A percentile compares a stretch with the other conserved stretches of the same genome.
Evolutionary conservation across 2,888 invertebrate species (phyloP).

Genomic region (Operophtera brumata): DNA sequence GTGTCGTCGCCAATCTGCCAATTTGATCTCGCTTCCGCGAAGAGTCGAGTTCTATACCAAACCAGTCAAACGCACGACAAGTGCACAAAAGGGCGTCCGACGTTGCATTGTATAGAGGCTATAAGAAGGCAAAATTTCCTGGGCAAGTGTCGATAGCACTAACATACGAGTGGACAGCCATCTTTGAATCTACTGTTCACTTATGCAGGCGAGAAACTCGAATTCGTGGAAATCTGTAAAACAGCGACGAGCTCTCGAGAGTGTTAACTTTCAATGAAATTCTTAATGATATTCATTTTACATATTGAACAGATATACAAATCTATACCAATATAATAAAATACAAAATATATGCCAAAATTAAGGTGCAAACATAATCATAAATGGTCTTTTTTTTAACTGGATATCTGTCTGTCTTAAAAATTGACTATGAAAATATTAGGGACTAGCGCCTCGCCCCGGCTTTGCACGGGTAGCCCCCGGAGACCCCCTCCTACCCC

Average conservation of each 20-base stretch:
- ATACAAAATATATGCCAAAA: no score
- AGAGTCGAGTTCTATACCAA: constrained; percentile 55
- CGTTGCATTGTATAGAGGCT: constrained; percentile 58
- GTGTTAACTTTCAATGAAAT: constrained; percentile 21
- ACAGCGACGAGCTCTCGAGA: constrained; percentile 40
- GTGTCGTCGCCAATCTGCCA: constrained; percentile 59
- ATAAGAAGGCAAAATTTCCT: constrained; percentile 54
- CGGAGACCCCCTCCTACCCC: no score
- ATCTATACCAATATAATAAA: no score
- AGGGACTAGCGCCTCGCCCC: no score
- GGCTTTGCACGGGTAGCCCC: no score
- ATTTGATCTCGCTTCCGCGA: constrained; percentile 65
- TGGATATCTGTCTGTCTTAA: no score
- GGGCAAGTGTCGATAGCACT: constrained; percentile 43
- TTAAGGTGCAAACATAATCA: no score
- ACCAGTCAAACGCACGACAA: constrained; percentile 66
- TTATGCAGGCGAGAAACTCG: constrained; percentile 55
- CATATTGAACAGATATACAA: constrained; percentile 14
- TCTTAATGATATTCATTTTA: constrained; percentile 20
- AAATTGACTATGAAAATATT: no score
- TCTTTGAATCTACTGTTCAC: constrained; percentile 54
- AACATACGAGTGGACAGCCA: constrained; percentile 45
- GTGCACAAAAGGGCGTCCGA: constrained; percentile 61
- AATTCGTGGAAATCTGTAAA: constrained; percentile 47
- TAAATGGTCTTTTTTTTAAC: no score